Evolutionary conservation across 2,113 vertebrate genomes (phyloP), one percentile per base, ranked within the genome.

Genomic region (Oryzias curvinotus): DNA sequence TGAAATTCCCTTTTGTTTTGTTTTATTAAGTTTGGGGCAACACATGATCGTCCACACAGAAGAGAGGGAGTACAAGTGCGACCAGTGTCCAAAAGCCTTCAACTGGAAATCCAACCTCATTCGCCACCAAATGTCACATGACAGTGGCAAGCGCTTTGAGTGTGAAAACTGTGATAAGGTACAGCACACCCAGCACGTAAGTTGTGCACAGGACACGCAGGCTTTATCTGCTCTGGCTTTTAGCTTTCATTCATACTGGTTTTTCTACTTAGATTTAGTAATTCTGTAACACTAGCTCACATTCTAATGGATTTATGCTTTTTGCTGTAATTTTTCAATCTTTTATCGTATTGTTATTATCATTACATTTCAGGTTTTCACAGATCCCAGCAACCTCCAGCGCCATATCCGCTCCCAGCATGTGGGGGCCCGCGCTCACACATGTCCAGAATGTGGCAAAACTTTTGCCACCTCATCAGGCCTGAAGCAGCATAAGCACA

Each of bases 21-120:
- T 26, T 23, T 57, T 41, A 18, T 69, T 1, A 89, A 99, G 97
- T 91, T 84, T 99, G 84, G 96, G 96, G 71, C 97, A 99, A 85
- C 97, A 99, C 91, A 98, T 99, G 97, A 93, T 98, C 3, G 93
- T 99, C 68, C 97, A 99, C 86, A 99, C 96, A 0, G 97, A 99
- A 75, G 97, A 99, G 87, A 80, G 97, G 5, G 97, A 99, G 80
- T 99, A 99, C 92, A 99, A 98, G 87, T 99, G 97, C 28, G 97
- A 99, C 90, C 97, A 99, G 89, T 99, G 97, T n/a, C 97, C 97
- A 75, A 99, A 99, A 90, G 97, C 97, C 75, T 99, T 99, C 94
- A 99, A 99, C 95, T 99, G 97, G 97, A 99, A 99, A 90, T 99
- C 97, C 79, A 99, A 99, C 92, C 94, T 99, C 91, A 99, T 99